Evolutionary conservation across 2,113 vertebrate genomes (phyloP), one percentile per base, ranked within the genome.

Genomic region (Lampris megalopsis): DNA sequence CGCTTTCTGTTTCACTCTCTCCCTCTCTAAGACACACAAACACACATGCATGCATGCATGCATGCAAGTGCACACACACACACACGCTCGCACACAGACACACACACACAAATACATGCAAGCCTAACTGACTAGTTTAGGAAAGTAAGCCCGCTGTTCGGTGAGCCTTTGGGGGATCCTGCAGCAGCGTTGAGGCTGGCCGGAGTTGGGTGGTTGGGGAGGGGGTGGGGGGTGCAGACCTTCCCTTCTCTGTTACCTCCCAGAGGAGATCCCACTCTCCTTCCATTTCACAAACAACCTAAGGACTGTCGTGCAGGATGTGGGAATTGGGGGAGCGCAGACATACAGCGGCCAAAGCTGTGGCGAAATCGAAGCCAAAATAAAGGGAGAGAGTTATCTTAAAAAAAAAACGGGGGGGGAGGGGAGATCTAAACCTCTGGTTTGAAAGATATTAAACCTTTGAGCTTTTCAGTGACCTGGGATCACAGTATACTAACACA

Each of bases 221-320:
- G 24, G 49, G 49, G 49, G 89, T 88, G 79, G 87, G 79, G 83
- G 87, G 77, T 68, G 1, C 82, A 81, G 87, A 85, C 91, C 86
- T 79, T 66, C 74, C 65, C 79, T 74, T 83, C 86, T 86, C 85
- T 4, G 71, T 88, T 89, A 88, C 82, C 5, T 92, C 89, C 89
- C 88, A 82, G 57, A 71, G 88, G 91, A 82, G 68, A 24, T 57
- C 81, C 53, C 3, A 52, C 3, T 10, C 81, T 85, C 88, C 91
- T 92, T 88, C 81, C 78, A 89, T 92, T 91, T 92, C 89, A 90
- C 89, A 91, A 92, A 92, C 89, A 91, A 90, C 71, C 81, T 77
- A 88, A 88, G 87, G 84, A 87, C 81, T 63, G 71, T 77, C 41
- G 65, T 1, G 65, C 76, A 80, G 82, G 83, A 90, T 71, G 80